These are phyloP conservation scores for Brachyistius frenatus DNA, from an alignment of 2,113 vertebrate genomes.

Conservation along the genomic window DNA sequence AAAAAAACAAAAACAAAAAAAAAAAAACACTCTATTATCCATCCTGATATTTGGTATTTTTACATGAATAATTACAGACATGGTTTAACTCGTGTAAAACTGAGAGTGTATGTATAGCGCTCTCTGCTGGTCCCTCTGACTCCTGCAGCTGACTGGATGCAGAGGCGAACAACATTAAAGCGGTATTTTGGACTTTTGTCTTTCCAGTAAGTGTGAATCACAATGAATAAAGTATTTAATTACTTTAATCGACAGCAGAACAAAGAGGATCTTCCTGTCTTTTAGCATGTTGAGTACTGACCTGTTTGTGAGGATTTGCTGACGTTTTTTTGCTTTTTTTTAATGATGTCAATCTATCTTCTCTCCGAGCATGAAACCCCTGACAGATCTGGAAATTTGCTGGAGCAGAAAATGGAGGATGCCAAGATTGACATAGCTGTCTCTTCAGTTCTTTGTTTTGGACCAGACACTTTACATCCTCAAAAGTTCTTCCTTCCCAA, in stretches of 20 bases:
- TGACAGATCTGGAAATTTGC: slow-evolving; percentile 44
- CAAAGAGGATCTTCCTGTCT: neutral
- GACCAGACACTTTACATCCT: neutral
- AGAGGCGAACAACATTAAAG: neutral
- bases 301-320: slow-evolving; percentile 41
- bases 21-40: no score
- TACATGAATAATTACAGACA: no score
- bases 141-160: neutral
- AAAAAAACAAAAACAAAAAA: no score
- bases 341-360: slow-evolving; percentile 55
- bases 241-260: neutral
- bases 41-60: no score
- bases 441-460: slow-evolving; percentile 3
- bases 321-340: slow-evolving; percentile 42
- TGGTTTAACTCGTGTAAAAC: neutral
- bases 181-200: neutral
- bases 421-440: slow-evolving; percentile 33
- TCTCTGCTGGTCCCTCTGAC: slow-evolving; percentile 8
- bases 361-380: slow-evolving; percentile 11
- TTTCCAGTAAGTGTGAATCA: neutral
- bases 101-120: neutral
- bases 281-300: neutral
- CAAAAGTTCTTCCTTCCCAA: neutral
- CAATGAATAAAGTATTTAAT: neutral
- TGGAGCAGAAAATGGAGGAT: slow-evolving; percentile 49